Evolutionary conservation across 2,113 vertebrate genomes (phyloP).

Genomic region (Trichomycterus rosablanca): DNA sequence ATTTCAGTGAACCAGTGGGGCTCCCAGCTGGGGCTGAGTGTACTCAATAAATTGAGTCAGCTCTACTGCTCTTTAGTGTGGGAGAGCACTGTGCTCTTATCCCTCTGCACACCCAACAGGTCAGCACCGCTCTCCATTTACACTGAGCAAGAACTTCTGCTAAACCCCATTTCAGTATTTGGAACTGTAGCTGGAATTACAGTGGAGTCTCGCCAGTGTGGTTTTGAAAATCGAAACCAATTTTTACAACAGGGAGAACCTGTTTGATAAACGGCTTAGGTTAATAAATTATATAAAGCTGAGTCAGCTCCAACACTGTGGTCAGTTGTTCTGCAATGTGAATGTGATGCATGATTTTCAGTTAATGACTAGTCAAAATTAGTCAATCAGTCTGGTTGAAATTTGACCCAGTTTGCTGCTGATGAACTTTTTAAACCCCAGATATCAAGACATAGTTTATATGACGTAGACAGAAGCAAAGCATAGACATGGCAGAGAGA

Average conservation of each 20-base stretch:
- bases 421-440: too few relatives aligned
- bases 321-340: too few relatives aligned
- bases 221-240: neutral
- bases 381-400: too few relatives aligned
- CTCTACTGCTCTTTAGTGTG: conserved; percentile 92
- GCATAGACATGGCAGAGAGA: too few relatives aligned
- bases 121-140: conserved; percentile 48
- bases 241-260: neutral
- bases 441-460: too few relatives aligned
- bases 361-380: too few relatives aligned
- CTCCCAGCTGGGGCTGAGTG: conserved; percentile 86
- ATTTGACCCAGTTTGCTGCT: too few relatives aligned
- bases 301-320: neutral
- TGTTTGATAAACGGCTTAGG: neutral
- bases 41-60: conserved; percentile 89
- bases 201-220: neutral
- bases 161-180: neutral
- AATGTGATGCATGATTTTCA: too few relatives aligned
- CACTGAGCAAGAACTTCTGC: too few relatives aligned
- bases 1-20: conserved; percentile 97
- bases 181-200: neutral
- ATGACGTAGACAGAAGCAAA: too few relatives aligned
- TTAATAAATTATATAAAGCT: neutral
- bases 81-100: conserved; percentile 94
- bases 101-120: conserved; percentile 93